Evolutionary conservation across 2,888 invertebrate genomes (phyloP).

Genomic region (Eupithecia vulgata): DNA sequence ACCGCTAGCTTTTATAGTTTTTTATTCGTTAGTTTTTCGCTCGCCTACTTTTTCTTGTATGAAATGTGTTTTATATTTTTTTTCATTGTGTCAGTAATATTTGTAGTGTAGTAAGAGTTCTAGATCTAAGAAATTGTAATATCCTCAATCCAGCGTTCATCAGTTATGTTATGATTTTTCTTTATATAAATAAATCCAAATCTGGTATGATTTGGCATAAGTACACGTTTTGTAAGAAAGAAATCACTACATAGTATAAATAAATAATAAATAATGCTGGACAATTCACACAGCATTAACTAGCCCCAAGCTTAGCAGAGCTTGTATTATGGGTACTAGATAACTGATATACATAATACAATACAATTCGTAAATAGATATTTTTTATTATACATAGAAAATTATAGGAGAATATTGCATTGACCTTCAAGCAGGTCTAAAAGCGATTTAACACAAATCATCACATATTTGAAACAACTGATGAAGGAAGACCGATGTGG

Average conservation of each 20-base stretch:
- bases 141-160: neutral
- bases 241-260: too few relatives aligned
- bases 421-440: neutral
- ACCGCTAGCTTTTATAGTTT: conserved; percentile 26
- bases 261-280: too few relatives aligned
- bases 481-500: too few relatives aligned
- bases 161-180: neutral
- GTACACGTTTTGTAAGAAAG: neutral
- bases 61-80: conserved; percentile 7
- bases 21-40: conserved; percentile 8
- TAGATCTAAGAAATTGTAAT: neutral
- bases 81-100: neutral
- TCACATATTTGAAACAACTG: neutral
- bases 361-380: too few relatives aligned
- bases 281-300: too few relatives aligned
- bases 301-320: too few relatives aligned
- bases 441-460: neutral
- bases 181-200: neutral
- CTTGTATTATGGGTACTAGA: too few relatives aligned
- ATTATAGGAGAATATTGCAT: neutral
- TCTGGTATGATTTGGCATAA: too few relatives aligned
- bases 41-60: conserved; percentile 8
- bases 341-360: too few relatives aligned
- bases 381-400: too few relatives aligned
- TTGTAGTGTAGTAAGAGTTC: too few relatives aligned